Conservation (phyloP, 2,888 invertebrate species). For the Drosophila kuntzei region DNA sequence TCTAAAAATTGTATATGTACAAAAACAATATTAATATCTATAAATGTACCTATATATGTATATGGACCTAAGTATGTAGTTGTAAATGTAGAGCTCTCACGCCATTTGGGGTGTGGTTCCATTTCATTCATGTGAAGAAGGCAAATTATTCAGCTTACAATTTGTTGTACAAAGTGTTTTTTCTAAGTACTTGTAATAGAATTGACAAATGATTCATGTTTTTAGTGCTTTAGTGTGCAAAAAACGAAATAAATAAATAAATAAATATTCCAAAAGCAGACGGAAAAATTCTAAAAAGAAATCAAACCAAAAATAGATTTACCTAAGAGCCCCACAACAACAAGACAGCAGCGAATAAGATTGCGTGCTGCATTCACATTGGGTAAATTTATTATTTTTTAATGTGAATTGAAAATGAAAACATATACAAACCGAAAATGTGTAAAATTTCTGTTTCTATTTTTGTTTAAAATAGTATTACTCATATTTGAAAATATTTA, state of each 20-base stretch:
- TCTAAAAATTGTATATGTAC: slow-evolving; percentile 17
- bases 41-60: slow-evolving; percentile 11
- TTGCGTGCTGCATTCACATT: slow-evolving; percentile 36
- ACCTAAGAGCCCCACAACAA: background rate
- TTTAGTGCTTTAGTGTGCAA: slow-evolving; percentile 10
- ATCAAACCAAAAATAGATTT: slow-evolving; percentile 46
- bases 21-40: slow-evolving; percentile 18
- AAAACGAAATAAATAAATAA: slow-evolving; percentile 7
- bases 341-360: slow-evolving; percentile 3
- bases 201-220: slow-evolving; percentile 48
- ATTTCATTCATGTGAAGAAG: slow-evolving; percentile 47
- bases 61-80: slow-evolving; percentile 2
- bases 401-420: slow-evolving; percentile 16
- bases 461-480: slow-evolving; percentile 1
- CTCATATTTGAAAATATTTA: background rate
- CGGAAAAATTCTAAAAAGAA: slow-evolving; percentile 32
- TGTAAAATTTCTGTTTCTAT: slow-evolving; percentile 3
- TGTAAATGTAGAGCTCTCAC: slow-evolving; percentile 7
- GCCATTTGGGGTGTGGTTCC: slow-evolving; percentile 53
- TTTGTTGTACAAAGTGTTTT: slow-evolving; percentile 1
- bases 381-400: slow-evolving; percentile 1
- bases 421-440: slow-evolving; percentile 9
- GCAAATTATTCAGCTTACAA: slow-evolving; percentile 15
- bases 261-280: slow-evolving; percentile 41
- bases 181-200: slow-evolving; percentile 20